Percentiles rank a stretch among this genome's conserved stretches.
Conservation (phyloP, 2,888 invertebrate species). For the Habrosyne pyritoides region DNA sequence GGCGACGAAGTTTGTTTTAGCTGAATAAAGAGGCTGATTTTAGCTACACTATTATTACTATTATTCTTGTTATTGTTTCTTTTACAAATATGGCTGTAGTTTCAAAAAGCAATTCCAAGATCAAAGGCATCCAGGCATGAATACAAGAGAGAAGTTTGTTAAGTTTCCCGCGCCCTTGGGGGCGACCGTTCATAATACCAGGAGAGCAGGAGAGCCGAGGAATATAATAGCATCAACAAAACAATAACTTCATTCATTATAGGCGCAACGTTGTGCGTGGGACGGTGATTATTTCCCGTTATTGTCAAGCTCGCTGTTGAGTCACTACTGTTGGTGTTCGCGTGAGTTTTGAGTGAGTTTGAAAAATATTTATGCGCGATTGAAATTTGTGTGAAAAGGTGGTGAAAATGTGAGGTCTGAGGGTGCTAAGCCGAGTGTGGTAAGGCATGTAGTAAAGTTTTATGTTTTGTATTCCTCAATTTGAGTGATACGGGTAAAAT, state of each 20-base stretch:
- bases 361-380: too few species aligned
- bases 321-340: slow-evolving; percentile 17
- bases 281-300: slow-evolving; percentile 35
- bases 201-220: background rate
- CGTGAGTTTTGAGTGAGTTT: background rate
- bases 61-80: too few species aligned
- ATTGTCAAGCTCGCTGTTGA: slow-evolving; percentile 24
- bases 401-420: too few species aligned
- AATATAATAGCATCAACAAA: slow-evolving; percentile 9
- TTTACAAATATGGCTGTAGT: background rate
- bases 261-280: slow-evolving; percentile 30
- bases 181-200: background rate
- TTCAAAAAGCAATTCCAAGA: background rate
- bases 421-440: too few species aligned
- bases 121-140: background rate
- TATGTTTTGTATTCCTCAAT: too few species aligned
- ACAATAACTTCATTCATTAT: slow-evolving; percentile 47
- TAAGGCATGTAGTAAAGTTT: too few species aligned
- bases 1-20: too few species aligned
- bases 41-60: too few species aligned
- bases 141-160: background rate
- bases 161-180: background rate
- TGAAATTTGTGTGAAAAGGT: too few species aligned
- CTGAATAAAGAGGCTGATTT: too few species aligned
- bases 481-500: too few species aligned